Evolutionary conservation across 2,888 invertebrate genomes (phyloP).

Genomic region (Troides helena): DNA sequence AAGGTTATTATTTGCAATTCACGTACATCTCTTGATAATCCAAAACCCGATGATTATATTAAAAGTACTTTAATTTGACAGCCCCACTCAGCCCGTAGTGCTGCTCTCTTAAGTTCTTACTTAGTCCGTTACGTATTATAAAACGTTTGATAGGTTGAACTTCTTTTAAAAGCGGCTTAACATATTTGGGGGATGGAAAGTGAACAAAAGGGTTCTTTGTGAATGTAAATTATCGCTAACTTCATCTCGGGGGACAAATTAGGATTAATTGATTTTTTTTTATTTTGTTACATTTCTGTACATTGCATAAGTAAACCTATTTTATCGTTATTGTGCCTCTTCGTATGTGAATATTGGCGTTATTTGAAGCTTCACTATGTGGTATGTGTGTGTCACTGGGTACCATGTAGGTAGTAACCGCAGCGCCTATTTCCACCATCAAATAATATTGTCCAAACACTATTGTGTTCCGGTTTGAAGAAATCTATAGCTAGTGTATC

Average conservation of each 20-base stretch:
- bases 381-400: too few species aligned
- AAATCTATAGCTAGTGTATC: too few species aligned
- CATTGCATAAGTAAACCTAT: neutral
- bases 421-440: too few species aligned
- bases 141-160: conserved; percentile 72
- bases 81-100: conserved; percentile 47
- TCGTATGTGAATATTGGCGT: neutral
- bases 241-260: conserved; percentile 77
- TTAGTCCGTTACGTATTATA: conserved; percentile 71
- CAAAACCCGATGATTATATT: conserved; percentile 28
- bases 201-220: conserved; percentile 73
- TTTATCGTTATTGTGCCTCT: too few species aligned
- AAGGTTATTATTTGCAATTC: neutral
- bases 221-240: conserved; percentile 70
- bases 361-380: neutral
- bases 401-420: too few species aligned
- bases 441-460: too few species aligned
- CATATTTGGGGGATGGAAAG: conserved; percentile 64
- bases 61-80: conserved; percentile 18
- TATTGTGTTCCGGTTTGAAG: too few species aligned
- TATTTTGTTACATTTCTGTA: conserved; percentile 38
- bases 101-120: conserved; percentile 59
- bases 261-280: conserved; percentile 80
- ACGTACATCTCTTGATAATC: conserved; percentile 10
- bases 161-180: conserved; percentile 76